phyloP scores from a whole-genome alignment of 2,888 invertebrate genomes.

The Ashinkailepas kermadecensis region DNA sequence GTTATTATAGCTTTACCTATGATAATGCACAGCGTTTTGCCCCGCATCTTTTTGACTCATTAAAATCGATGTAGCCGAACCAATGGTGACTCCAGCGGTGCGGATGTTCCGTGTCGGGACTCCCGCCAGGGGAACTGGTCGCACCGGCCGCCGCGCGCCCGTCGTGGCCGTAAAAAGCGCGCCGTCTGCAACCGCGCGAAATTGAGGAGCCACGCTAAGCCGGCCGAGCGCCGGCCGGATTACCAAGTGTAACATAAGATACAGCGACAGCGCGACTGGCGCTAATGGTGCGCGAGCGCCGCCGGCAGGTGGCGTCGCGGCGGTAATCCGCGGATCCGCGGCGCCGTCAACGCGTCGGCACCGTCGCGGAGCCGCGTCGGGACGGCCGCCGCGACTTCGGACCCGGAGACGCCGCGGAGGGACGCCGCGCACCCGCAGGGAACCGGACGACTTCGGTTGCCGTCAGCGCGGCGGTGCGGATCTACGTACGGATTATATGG shows the following conservation, averaged over 20 bases:
- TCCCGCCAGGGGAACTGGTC: background rate
- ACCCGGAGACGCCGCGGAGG: background rate
- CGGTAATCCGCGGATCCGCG: background rate
- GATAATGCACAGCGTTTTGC: too few relatives aligned
- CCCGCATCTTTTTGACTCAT: too few relatives aligned
- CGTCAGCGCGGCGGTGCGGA: background rate
- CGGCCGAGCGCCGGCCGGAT: background rate
- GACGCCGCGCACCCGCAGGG: too few relatives aligned
- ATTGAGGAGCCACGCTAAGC: background rate
- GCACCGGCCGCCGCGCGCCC: background rate
- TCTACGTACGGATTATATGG: too few relatives aligned
- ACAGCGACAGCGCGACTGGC: background rate
- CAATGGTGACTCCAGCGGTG: too few relatives aligned
- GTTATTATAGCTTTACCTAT: too few relatives aligned
- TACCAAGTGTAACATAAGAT: background rate
- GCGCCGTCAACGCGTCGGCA: too few relatives aligned
- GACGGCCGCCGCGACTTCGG: background rate
- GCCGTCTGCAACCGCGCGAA: background rate
- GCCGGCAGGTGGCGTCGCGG: background rate
- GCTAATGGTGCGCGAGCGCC: background rate
- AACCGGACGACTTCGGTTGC: background rate
- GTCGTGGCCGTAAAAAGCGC: background rate
- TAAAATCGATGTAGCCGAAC: too few relatives aligned
- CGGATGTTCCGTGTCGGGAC: too few relatives aligned
- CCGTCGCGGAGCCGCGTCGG: too few relatives aligned